Conservation (phyloP, 1,140 invertebrate species). For the Camponotus floridanus region DNA sequence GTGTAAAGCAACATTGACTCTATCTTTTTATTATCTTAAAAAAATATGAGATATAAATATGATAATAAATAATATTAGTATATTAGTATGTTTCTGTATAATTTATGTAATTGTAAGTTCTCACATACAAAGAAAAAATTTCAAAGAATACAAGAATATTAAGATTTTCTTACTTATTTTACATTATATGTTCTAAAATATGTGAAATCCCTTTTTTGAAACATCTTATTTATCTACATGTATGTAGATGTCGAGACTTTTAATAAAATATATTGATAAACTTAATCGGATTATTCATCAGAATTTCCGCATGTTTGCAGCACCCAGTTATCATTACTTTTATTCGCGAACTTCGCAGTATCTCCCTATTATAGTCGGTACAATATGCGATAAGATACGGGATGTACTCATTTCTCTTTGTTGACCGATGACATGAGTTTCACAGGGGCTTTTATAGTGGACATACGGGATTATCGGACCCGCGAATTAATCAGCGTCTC, state of each 20-base stretch:
- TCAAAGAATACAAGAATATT: too few species aligned
- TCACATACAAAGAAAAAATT: not conserved
- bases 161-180: too few species aligned
- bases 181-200: too few species aligned
- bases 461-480: constrained; percentile 28
- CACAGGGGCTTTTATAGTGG: not conserved
- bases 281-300: constrained; percentile 6
- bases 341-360: constrained; percentile 22
- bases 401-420: constrained; percentile 28
- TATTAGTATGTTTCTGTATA: not conserved
- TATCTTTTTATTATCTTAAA: not conserved
- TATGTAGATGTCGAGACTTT: not conserved
- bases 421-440: constrained; percentile 39
- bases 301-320: not conserved
- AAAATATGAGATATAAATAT: not conserved
- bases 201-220: not conserved
- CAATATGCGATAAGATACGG: constrained; percentile 43
- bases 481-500: constrained; percentile 33
- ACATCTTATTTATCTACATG: not conserved
- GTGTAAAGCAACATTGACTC: not conserved
- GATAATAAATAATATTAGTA: not conserved
- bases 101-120: not conserved
- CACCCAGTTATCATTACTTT: constrained; percentile 1
- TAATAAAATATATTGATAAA: constrained; percentile 33
- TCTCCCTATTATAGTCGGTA: constrained; percentile 11